These are phyloP conservation scores for Daphoenositta chrysoptera DNA, from an alignment of 2,113 vertebrate genomes.

Conservation along the genomic window DNA sequence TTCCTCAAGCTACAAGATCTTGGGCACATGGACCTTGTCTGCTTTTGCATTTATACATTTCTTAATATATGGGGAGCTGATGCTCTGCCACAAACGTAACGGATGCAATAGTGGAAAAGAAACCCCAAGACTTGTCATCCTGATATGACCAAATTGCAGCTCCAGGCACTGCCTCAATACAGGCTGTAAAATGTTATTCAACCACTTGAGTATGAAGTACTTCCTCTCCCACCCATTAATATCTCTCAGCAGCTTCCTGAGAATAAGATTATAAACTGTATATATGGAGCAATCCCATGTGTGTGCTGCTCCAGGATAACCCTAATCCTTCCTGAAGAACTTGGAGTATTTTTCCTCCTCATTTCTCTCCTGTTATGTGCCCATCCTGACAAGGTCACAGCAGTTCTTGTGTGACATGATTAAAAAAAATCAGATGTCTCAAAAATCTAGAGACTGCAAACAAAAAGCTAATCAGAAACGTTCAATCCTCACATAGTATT, in stretches of 20 bases:
- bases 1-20: background rate
- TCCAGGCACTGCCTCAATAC: background rate
- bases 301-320: background rate
- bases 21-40: background rate
- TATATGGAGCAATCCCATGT: background rate
- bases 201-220: background rate
- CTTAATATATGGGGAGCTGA: background rate
- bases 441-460: background rate
- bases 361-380: background rate
- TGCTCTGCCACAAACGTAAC: rapidly evolving
- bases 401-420: background rate
- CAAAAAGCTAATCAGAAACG: background rate
- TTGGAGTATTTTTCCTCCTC: background rate
- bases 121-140: background rate
- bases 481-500: background rate
- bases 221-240: background rate
- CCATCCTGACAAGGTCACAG: background rate
- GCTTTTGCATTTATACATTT: background rate
- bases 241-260: constrained; percentile 4
- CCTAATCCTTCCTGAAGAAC: background rate
- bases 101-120: background rate
- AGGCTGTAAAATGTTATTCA: constrained; percentile 11
- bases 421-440: background rate
- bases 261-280: background rate
- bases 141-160: background rate